Evolutionary conservation across 2,113 vertebrate species (phyloP).

Genomic region (Laticauda colubrina): DNA sequence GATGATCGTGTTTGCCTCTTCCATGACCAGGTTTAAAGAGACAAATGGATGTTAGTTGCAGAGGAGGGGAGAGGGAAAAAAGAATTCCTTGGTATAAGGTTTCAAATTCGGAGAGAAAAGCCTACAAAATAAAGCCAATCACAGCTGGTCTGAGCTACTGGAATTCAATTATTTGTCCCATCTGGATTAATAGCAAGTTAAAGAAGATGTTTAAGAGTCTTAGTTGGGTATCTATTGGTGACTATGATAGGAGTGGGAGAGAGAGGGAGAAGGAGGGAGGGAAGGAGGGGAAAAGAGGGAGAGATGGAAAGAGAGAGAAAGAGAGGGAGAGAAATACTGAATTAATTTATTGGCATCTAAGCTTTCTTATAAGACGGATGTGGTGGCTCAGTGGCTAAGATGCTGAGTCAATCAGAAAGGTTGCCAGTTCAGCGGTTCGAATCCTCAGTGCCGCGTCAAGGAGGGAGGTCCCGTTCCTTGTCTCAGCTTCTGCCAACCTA

Average conservation of each 20-base stretch:
- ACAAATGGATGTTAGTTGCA: conserved; percentile 4
- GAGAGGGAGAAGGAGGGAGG: too few species aligned
- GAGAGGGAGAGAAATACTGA: neutral
- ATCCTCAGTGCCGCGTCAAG: too few species aligned
- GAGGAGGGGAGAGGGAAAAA: neutral
- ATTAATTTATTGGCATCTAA: neutral
- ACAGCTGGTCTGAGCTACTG: neutral
- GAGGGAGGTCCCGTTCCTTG: too few species aligned
- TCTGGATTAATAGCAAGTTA: neutral
- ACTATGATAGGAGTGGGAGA: neutral
- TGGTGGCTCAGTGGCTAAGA: too few species aligned
- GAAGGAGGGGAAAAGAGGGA: too few species aligned
- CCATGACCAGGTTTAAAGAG: neutral
- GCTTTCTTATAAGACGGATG: neutral
- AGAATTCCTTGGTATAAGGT: neutral
- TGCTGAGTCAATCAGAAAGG: too few species aligned
- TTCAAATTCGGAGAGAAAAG: neutral
- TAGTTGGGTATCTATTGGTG: neutral
- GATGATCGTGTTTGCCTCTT: conserved; percentile 39
- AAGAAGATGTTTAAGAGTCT: neutral
- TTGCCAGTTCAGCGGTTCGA: too few species aligned
- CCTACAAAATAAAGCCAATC: neutral
- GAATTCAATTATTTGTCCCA: neutral
- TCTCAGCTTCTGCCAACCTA: too few species aligned
- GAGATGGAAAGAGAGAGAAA: too few species aligned